Evolutionary conservation across 2,888 invertebrate species (phyloP), one percentile per base, ranked within the genome.

Genomic region (Microdon myrmicae): DNA sequence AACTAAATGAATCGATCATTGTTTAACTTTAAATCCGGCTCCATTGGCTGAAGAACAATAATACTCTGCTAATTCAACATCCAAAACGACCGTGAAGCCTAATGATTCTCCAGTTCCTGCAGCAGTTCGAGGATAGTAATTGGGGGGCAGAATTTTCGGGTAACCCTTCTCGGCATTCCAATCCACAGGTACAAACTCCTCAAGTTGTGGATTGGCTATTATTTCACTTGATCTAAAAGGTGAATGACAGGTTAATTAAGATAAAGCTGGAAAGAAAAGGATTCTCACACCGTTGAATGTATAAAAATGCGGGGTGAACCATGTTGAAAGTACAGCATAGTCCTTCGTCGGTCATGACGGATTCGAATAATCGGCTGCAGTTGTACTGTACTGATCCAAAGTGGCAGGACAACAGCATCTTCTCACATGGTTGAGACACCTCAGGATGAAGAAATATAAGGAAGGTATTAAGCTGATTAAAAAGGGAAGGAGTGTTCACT

Each of bases 241-340:
- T n/a, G n/a, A n/a, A n/a, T n/a, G n/a, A n/a, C n/a, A 3, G 10
- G n/a, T n/a, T 10, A 4, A 16, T 4, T 12, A 7, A 35, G 23
- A 9, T n/a, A 0, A 9, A 3, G 3, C 1, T 3, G 14, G 7
- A n/a, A 17, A 26, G 17, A 4, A 7, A 8, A 3, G 7, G 14
- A 6, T 1, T 9, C 2, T 64, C 68, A 17, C 58, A 75, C 75
- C 56, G 68, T 6, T 71, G 67, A 28, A 68, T 68, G 37, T 69
- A 74, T 75, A 76, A 74, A 48, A 69, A 75, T n/a, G 54, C 60
- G 1, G 86, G 82, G 54, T 89, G 87, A 0, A 92, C 84, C 60
- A 86, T 85, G 74, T 92, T 92, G 74, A 92, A 92, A 3, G 89
- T 87, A 76, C 92, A 92, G 74, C 92, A 93, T 1, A 91, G 82